Base-by-base conservation (phyloP, 2,888 invertebrate species). In the Tiphia femorata region DNA sequence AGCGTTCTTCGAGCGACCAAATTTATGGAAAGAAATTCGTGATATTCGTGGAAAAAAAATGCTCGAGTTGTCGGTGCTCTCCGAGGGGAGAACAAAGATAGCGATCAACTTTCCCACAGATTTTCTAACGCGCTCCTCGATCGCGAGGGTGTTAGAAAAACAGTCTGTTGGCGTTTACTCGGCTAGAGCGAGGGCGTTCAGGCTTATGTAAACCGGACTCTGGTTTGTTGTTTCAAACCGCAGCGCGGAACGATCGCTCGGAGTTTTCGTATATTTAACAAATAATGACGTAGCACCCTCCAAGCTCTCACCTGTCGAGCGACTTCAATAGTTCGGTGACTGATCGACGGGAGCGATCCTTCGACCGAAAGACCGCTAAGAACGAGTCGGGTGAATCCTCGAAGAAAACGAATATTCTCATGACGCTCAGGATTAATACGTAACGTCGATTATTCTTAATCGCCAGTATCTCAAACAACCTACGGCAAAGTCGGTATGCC, bases 261-360 rank as follows among this genome's bases (percentile, higher is more conserved):
- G 61, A 58, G 57, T 69, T 76, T 70, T 68, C 53, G 64, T 62
- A 71, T 75, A 72, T 75, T 75, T 76, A 68, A 74, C 76, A 75
- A 76, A 76, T 72, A 76, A 63, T 72, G 73, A 68, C 73, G 63
- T 38, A 14, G 71, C 61, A 49, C 1, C 7, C n/a, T 16, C 10
- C 16, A n/a, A 17, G 20, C 30, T 33, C 35, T 59, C 62, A 30
- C 20, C 43, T 29, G 27, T 49, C 41, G 48, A 61, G 52, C 33
- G 10, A 49, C 50, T 52, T 62, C 42, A 46, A 47, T 29, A 20
- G 30, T 29, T 14, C 6, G 5, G 25, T 27, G 50, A 49, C 40
- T 42, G 48, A 51, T 58, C 33, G 48, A n/a, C n/a, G n/a, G n/a
- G n/a, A n/a, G 27, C n/a, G 14, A 23, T 40, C 23, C 23, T 46